These are phyloP conservation scores for Ceryle rudis DNA, from an alignment of 2,797 vertebrate species.

Conservation along the genomic window DNA sequence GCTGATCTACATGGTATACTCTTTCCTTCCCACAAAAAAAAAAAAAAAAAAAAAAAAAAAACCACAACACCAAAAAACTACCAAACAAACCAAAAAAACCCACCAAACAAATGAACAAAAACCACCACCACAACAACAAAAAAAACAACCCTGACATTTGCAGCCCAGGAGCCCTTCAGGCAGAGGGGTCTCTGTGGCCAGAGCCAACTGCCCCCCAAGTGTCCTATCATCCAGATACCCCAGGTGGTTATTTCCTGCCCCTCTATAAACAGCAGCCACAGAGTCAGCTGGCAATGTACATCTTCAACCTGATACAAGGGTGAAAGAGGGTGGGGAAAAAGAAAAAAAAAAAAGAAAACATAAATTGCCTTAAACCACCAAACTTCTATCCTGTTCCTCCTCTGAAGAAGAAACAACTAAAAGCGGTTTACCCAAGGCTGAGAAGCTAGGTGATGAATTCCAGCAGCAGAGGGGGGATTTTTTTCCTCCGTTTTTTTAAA, in stretches of 20 bases:
- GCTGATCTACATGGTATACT: neutral
- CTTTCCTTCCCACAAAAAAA: neutral
- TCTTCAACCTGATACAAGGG: neutral
- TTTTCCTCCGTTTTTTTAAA: neutral
- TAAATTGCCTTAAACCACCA: neutral
- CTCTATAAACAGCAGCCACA: neutral
- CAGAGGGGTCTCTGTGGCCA: neutral
- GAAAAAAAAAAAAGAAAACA: fast-evolving
- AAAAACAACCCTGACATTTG: neutral
- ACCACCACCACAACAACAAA: too few relatives aligned
- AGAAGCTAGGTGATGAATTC: neutral
- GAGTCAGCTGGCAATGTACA: neutral
- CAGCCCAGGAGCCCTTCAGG: neutral
- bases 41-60: too few relatives aligned
- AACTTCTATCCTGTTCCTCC: neutral
- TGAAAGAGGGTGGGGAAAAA: fast-evolving
- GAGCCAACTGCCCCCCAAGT: neutral
- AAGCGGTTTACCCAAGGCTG: neutral
- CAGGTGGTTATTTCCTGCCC: neutral
- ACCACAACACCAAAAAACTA: too few relatives aligned
- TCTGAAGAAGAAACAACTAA: slow-evolving; percentile 2
- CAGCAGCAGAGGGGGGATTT: neutral
- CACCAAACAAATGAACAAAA: too few relatives aligned
- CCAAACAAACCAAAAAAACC: too few relatives aligned
- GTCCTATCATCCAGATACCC: fast-evolving